A percentile compares a stretch with the other conserved stretches of the same genome.
phyloP scores from a whole-genome alignment of 2,797 vertebrate species.

The Chloroceryle amazona region DNA sequence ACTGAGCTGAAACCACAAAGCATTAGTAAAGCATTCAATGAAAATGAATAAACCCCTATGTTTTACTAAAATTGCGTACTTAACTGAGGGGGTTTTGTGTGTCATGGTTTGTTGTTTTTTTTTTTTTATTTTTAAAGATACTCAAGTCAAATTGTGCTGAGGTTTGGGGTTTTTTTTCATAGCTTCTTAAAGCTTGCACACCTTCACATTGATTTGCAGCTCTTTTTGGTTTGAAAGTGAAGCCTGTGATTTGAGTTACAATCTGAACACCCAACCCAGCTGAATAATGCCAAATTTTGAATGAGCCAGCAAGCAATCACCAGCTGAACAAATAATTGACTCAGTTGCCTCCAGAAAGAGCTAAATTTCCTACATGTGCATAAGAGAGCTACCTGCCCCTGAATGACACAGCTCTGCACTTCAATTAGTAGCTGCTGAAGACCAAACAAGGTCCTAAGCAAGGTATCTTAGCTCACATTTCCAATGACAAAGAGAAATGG shows the following conservation, averaged over 20 bases:
- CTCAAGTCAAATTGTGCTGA: background rate
- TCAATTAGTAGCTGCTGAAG: background rate
- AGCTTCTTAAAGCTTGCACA: background rate
- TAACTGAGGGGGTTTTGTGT: background rate
- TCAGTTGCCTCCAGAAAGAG: background rate
- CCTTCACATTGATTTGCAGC: background rate
- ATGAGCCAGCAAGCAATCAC: background rate
- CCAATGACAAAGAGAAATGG: background rate
- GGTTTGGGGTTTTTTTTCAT: background rate
- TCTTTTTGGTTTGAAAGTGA: background rate
- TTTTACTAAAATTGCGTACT: background rate
- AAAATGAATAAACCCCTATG: background rate
- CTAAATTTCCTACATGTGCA: background rate
- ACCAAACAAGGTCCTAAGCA: background rate
- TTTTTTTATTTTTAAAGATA: background rate
- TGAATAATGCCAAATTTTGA: background rate
- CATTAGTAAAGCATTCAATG: background rate
- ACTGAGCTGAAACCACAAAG: background rate
- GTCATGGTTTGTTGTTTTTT: too few species aligned
- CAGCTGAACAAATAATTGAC: background rate
- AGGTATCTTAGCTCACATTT: background rate
- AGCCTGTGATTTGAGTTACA: background rate
- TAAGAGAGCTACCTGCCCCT: background rate
- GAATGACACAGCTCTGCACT: fast-evolving
- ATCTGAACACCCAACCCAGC: background rate